Evolutionary conservation across 2,888 invertebrate genomes (phyloP).

Genomic region (Chelonus formosanus): DNA sequence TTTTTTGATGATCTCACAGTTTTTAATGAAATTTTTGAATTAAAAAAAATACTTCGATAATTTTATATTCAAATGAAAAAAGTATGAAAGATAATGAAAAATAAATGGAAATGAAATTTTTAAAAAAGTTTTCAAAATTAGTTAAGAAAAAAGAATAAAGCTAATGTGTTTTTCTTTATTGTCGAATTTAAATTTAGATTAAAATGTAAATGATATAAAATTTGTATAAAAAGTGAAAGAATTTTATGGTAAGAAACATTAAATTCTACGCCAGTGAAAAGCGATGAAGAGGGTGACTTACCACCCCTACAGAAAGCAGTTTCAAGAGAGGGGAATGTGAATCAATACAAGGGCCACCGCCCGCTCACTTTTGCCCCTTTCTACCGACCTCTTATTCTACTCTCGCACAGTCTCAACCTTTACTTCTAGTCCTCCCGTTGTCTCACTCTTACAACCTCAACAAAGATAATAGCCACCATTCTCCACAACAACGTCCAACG

Average conservation of each 20-base stretch:
- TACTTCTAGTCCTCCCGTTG: conserved; percentile 27
- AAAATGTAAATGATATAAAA: conserved; percentile 34
- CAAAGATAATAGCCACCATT: conserved; percentile 45
- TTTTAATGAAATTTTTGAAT: too few relatives aligned
- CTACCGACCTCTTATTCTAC: conserved; percentile 18
- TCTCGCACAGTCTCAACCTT: conserved; percentile 27
- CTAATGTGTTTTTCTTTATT: not conserved
- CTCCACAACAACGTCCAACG: conserved; percentile 23
- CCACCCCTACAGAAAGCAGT: conserved; percentile 34
- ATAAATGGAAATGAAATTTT: too few relatives aligned
- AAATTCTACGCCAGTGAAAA: conserved; percentile 31
- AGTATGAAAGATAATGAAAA: too few relatives aligned
- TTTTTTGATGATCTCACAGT: too few relatives aligned
- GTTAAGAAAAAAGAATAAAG: not conserved
- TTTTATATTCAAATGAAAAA: too few relatives aligned
- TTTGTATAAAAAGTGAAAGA: conserved; percentile 12
- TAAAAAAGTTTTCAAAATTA: not conserved
- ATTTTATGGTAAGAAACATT: conserved; percentile 12
- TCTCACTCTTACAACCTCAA: conserved; percentile 38
- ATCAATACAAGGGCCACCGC: conserved; percentile 62
- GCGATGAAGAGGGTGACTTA: conserved; percentile 32
- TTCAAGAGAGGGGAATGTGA: conserved; percentile 48
- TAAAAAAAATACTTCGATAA: too few relatives aligned
- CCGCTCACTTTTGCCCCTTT: conserved; percentile 43
- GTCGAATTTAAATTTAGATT: conserved; percentile 23